Base-by-base conservation (phyloP, 2,888 invertebrate genomes). In the Stratiomys singularior region DNA sequence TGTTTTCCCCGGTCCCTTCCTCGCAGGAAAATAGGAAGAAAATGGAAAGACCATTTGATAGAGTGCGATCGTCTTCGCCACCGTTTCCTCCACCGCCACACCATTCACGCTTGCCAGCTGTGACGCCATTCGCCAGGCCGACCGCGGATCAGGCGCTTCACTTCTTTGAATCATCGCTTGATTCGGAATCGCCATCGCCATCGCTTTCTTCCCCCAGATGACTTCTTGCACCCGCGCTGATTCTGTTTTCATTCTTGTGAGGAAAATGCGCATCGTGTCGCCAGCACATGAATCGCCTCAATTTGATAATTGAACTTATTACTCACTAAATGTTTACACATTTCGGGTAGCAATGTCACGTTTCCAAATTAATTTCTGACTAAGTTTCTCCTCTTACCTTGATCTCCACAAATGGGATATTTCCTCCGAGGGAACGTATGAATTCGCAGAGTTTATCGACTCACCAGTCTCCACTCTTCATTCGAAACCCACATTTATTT, bases 121-220 rank as follows among this genome's bases (percentile, higher is more conserved):
- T 72, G 71, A 72, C 71, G 71, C 52, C 52, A 72, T 72, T 9
- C 52, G 15, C 52, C 52, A n/a, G 4, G 21, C 27, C 27, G n/a
- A n/a, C n/a, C n/a, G n/a, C n/a, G n/a, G n/a, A 4, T 1, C 13
- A 44, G 67, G 25, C 25, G 46, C 28, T 74, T 74, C 27, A 44
- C 30, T 69, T 74, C 37, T 58, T 74, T 74, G 58, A 74, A 74
- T 74, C 60, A 74, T 60, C 74, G 74, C 30, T 56, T n/a, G 13
- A 28, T 72, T 60, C 60, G 58, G 60, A 69, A 47, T 46, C 30
- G 47, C 25, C 69, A 44, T 28, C 28, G 23, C 28, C 25, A 37
- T 37, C 37, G 11, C n/a, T 74, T 37, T 58, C 58, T 74, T 74
- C 74, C 44, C 44, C 44, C 23, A 25, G 25, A 7, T 15, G 37